Evolutionary conservation across 1,140 invertebrate species (phyloP).

Genomic region (Eciton burchellii): DNA sequence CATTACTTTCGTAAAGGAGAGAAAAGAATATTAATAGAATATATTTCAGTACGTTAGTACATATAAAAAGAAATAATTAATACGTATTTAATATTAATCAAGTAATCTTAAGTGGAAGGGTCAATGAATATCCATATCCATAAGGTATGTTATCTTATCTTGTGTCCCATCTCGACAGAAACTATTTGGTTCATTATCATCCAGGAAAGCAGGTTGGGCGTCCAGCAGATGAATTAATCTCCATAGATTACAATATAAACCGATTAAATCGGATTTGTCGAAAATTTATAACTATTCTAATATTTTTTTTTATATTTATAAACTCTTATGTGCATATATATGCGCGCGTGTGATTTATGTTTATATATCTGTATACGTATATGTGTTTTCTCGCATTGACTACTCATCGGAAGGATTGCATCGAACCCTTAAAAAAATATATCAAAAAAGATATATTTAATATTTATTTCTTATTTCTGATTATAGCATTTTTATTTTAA

Average conservation of each 20-base stretch:
- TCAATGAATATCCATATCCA: neutral
- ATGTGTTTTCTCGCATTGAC: constrained; percentile 67
- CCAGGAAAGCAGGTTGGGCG: constrained; percentile 46
- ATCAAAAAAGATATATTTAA: constrained; percentile 5
- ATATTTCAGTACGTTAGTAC: constrained; percentile 8
- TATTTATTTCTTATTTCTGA: constrained; percentile 15
- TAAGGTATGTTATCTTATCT: neutral
- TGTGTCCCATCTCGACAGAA: neutral
- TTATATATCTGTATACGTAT: neutral
- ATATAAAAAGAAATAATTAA: constrained; percentile 28
- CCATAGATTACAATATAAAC: constrained; percentile 35
- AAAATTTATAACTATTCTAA: constrained; percentile 33
- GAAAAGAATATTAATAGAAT: constrained; percentile 3
- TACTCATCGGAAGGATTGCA: constrained; percentile 69
- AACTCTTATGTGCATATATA: neutral
- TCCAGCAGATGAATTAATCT: constrained; percentile 25
- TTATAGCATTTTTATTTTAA: constrained; percentile 14
- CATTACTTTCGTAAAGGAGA: constrained; percentile 18
- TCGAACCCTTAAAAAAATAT: constrained; percentile 53
- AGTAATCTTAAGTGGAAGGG: constrained; percentile 15
- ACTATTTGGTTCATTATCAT: constrained; percentile 13
- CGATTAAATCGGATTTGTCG: constrained; percentile 50
- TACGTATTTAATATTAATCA: constrained; percentile 16
- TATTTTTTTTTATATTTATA: neutral
- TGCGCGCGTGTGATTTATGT: neutral